Conservation (phyloP, 2,113 vertebrate genomes). For the Lycaon pictus region DNA sequence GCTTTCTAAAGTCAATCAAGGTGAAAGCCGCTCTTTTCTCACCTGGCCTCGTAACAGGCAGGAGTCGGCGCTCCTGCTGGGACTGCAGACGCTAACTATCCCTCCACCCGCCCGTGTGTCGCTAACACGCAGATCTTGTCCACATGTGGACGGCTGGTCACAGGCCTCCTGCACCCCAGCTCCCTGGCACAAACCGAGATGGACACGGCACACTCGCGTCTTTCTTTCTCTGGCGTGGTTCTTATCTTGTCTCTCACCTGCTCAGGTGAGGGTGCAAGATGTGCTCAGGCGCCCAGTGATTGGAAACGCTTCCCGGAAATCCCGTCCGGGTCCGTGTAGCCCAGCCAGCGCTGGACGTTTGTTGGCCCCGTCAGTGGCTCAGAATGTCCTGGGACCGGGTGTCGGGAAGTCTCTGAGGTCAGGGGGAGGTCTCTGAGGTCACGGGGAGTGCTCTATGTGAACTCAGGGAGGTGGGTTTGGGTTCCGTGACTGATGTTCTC, state of each 20-base stretch:
- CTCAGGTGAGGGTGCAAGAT: rapidly evolving
- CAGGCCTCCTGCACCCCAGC: rapidly evolving
- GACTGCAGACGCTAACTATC: rapidly evolving
- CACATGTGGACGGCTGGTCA: rapidly evolving
- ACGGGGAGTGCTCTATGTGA: neutral
- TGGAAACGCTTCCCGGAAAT: neutral
- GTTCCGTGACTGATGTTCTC: rapidly evolving
- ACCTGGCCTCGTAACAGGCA: rapidly evolving
- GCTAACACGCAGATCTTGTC: rapidly evolving
- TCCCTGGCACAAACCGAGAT: rapidly evolving
- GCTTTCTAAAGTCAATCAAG: rapidly evolving
- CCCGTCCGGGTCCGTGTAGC: rapidly evolving
- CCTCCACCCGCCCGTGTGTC: rapidly evolving
- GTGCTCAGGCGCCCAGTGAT: rapidly evolving
- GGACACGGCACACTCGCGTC: rapidly evolving
- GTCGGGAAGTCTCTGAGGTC: neutral
- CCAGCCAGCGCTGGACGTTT: neutral
- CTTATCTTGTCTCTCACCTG: rapidly evolving
- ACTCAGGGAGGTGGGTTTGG: neutral
- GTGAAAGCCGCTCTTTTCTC: rapidly evolving
- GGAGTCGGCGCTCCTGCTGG: neutral
- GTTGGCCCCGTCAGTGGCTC: rapidly evolving
- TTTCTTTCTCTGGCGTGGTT: rapidly evolving
- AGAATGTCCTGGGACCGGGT: rapidly evolving
- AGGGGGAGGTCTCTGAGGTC: neutral